Percentiles rank a stretch among this genome's conserved stretches.
Conservation (phyloP, 2,888 invertebrate species). For the Eubasilissa splendida region DNA sequence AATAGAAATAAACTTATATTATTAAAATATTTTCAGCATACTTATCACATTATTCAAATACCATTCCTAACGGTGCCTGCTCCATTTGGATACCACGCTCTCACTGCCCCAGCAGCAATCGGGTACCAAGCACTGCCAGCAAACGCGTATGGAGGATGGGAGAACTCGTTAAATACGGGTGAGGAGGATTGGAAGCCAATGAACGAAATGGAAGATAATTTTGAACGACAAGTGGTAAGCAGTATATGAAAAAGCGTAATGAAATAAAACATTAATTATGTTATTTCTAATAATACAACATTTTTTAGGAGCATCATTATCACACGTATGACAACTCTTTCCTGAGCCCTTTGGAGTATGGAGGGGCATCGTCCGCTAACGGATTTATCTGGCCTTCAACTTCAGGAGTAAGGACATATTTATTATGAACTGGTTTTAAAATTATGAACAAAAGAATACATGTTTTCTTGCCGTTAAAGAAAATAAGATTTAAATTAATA, state of each 20-base stretch:
- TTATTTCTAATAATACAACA: background rate
- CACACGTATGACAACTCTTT: constrained; percentile 11
- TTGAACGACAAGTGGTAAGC: background rate
- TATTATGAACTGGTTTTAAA: background rate
- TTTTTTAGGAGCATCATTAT: constrained; percentile 32
- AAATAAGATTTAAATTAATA: too few relatives aligned
- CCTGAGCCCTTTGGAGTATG: background rate
- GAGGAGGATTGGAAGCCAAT: background rate
- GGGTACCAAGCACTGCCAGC: background rate
- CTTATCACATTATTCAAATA: constrained; percentile 9
- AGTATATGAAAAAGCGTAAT: too few relatives aligned
- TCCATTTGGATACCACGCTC: background rate
- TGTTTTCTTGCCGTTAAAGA: too few relatives aligned
- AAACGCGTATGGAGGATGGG: background rate
- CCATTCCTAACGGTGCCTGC: background rate
- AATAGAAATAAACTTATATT: too few relatives aligned
- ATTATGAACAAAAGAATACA: too few relatives aligned
- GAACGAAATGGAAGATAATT: background rate
- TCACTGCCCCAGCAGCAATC: background rate
- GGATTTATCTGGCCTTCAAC: constrained; percentile 4
- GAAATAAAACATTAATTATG: too few relatives aligned
- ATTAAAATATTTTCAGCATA: background rate
- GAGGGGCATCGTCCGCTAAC: background rate
- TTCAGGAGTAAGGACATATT: background rate
- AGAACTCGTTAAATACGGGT: background rate